A percentile compares a stretch with the other conserved stretches of the same genome.
Evolutionary conservation across 2,888 invertebrate genomes (phyloP).

Genomic region (Papilio elwesi): DNA sequence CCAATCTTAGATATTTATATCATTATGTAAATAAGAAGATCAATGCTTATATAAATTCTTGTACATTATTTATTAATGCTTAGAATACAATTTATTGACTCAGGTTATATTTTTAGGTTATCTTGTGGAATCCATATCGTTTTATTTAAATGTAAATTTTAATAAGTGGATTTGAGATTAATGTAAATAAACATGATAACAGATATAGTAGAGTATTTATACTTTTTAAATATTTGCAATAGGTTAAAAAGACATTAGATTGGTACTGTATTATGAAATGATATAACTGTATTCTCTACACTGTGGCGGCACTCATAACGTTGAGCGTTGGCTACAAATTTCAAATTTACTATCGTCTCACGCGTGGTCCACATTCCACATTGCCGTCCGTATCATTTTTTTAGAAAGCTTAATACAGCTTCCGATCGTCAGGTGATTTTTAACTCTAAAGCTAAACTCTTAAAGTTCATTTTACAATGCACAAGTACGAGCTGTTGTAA

Average conservation of each 20-base stretch:
- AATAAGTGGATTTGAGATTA: neutral
- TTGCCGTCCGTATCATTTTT: slow-evolving; percentile 73
- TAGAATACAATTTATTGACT: neutral
- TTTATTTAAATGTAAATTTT: neutral
- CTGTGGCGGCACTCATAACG: slow-evolving; percentile 38
- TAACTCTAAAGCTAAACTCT: slow-evolving; percentile 43
- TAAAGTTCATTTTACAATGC: slow-evolving; percentile 49
- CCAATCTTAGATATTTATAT: neutral
- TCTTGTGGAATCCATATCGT: neutral
- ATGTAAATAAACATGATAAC: neutral
- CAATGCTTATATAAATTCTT: neutral
- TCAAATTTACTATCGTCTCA: slow-evolving; percentile 59
- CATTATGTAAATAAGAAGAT: neutral
- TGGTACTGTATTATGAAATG: slow-evolving; percentile 12
- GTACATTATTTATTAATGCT: neutral
- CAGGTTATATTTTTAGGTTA: neutral
- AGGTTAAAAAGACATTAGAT: neutral
- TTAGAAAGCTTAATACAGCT: slow-evolving; percentile 76
- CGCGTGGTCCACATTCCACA: slow-evolving; percentile 74
- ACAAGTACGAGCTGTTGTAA: slow-evolving; percentile 57
- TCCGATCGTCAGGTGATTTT: slow-evolving; percentile 41
- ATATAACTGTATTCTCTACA: slow-evolving; percentile 23
- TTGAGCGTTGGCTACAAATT: slow-evolving; percentile 48
- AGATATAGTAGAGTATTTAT: neutral
- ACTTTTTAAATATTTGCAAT: neutral